phyloP scores from a whole-genome alignment of 1,140 invertebrate genomes.

The Megalopta genalis region DNA sequence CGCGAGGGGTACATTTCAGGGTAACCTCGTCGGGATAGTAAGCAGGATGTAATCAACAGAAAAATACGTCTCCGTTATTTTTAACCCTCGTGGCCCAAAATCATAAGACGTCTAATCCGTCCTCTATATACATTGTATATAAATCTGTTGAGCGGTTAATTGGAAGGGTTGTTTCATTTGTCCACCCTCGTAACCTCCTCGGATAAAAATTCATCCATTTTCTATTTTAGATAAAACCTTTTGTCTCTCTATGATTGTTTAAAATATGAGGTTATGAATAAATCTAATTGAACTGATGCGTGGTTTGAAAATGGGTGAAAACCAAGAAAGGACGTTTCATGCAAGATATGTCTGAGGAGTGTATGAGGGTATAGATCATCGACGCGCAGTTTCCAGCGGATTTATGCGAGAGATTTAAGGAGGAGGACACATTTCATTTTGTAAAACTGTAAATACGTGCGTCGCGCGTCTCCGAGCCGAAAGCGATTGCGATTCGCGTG shows the following conservation, averaged over 20 bases:
- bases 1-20: no score
- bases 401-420: not conserved
- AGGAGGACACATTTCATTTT: not conserved
- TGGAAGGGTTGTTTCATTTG: not conserved
- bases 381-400: no score
- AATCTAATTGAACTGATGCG: no score
- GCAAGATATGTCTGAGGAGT: no score
- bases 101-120: not conserved
- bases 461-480: constrained; percentile 13
- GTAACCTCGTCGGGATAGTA: no score
- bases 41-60: not conserved
- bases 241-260: no score
- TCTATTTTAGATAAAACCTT: no score
- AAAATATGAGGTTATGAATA: no score
- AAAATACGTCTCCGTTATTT: not conserved
- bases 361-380: no score
- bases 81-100: not conserved
- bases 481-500: constrained; percentile 1
- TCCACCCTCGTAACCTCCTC: not conserved
- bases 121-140: constrained; percentile 59
- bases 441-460: constrained; percentile 38
- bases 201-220: no score
- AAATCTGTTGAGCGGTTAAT: constrained; percentile 32
- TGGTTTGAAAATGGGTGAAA: no score
- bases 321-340: no score